Base-by-base conservation (phyloP, 2,888 invertebrate species). In the Lasioglossum villosulum region DNA sequence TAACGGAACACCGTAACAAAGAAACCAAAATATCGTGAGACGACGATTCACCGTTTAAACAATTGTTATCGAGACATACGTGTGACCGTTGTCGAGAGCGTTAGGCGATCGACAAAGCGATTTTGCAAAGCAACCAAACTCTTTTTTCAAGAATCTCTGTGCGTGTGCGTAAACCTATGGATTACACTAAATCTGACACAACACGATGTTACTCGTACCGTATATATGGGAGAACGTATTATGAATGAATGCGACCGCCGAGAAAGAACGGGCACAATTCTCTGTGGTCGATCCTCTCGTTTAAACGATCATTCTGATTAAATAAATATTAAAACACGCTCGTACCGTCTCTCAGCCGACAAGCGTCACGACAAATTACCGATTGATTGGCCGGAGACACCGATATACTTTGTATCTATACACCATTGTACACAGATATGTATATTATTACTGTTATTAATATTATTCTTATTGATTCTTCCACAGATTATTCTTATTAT, bases 371-470 rank as follows among this genome's bases (percentile, higher is more conserved):
- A 34, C 78, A 48, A 48, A 74, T 71, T 63, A 59, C 37, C 70
- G 81, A 68, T 74, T 63, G 77, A 76, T 84, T 78, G 75, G 82
- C 76, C 78, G 72, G 48, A 23, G 56, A 86, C 87, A 88, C 80
- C 83, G 66, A 66, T 66, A 86, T 88, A 85, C 81, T 81, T 87
- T 80, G 87, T 86, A 87, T 78, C 86, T 81, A 86, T 82, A 87
- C 86, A 81, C 81, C 23, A 83, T 86, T 90, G 88, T 90, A 89
- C 88, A 90, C 88, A 80, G 80, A 78, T 88, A 87, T 89, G 89
- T 90, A 88, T 90, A 89, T 89, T 87, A 88, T 84, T 84, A 89
- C 83, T 77, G 84, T 86, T 88, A 88, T 74, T 80, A 86, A 90
- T 87, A 87, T 81, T 87, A 86, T 83, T 77, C 72, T 88, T 85